Evolutionary conservation across 1,140 invertebrate genomes (phyloP), one percentile per base, ranked within the genome.

Genomic region (Probaryconus sp.): DNA sequence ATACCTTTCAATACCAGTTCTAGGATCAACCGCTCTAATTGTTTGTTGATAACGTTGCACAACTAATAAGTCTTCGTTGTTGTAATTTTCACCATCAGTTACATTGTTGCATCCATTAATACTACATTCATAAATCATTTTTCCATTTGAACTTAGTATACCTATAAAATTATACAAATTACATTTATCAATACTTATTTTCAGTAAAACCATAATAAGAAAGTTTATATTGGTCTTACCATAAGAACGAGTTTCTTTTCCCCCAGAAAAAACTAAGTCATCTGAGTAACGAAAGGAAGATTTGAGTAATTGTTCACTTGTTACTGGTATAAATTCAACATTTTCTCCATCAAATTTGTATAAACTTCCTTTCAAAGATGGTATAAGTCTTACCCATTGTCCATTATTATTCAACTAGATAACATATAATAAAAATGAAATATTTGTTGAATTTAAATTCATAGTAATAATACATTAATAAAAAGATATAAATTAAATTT

Each of bases 281-380:
- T 97, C 94, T 1, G 93, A 93, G 76, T 96, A 93, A 79, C 92
- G 92, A 84, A 94, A 94, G 0, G 96, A 95, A 2, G 94, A 93
- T 56, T 92, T 91, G 0, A 99, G 89, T 7, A 99, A 89, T 65
- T 92, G 91, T 48, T 97, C 96, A 0, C 95, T 93, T 40, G 93
- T 92, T 58, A 98, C 91, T 11, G 96, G 95, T 45, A 98, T 88
- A 0, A 93, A 91, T 87, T 98, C 94, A 47, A 98, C 91, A 77
- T 91, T 93, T 42, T 95, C 92, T 0, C 95, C 96, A 89, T 97
- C 95, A 85, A 97, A 95, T 83, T 94, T 94, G 85, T 97, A 99
- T 4, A 99, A 89, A 10, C 92, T 92, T 5, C 97, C 97, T 83
- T 92, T 94, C 5, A 99, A 85, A 0, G 97, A 97, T 21, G 97